Evolutionary conservation across 2,888 invertebrate species (phyloP).

Genomic region (Cantharis lateralis): DNA sequence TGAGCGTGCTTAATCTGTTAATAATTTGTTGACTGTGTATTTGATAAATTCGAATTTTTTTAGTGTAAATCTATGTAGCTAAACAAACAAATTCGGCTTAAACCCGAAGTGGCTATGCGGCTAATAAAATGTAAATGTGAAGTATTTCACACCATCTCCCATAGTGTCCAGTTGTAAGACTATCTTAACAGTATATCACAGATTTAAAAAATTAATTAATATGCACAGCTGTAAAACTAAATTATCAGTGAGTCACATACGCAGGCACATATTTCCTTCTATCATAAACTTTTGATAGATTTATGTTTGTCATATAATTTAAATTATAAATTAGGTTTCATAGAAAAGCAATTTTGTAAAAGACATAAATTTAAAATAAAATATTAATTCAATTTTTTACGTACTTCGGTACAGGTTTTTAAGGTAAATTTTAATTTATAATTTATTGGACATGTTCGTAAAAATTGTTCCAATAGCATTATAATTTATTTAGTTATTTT

Average conservation of each 20-base stretch:
- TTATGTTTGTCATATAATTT: constrained; percentile 9
- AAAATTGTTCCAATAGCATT: not conserved
- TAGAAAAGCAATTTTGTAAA: constrained; percentile 13
- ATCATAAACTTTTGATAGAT: constrained; percentile 12
- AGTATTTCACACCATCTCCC: not conserved
- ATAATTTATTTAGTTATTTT: not conserved
- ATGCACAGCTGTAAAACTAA: not conserved
- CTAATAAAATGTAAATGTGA: no score
- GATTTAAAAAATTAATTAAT: not conserved
- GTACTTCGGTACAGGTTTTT: not conserved
- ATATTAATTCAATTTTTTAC: constrained; percentile 13
- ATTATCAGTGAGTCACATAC: not conserved
- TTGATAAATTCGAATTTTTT: not conserved
- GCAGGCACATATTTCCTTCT: not conserved
- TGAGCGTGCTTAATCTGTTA: not conserved
- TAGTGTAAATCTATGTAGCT: not conserved
- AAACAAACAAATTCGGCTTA: no score
- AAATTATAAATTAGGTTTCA: constrained; percentile 13
- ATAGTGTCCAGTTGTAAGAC: not conserved
- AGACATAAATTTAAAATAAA: constrained; percentile 25
- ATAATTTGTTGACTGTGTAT: not conserved
- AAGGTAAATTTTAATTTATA: constrained; percentile 23
- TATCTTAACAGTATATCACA: not conserved
- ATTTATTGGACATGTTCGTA: constrained; percentile 17
- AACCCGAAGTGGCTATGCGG: no score